Percentiles rank a stretch among this genome's conserved stretches.
Evolutionary conservation across 1,140 invertebrate genomes (phyloP).

Genomic region (Centruroides vittatus): DNA sequence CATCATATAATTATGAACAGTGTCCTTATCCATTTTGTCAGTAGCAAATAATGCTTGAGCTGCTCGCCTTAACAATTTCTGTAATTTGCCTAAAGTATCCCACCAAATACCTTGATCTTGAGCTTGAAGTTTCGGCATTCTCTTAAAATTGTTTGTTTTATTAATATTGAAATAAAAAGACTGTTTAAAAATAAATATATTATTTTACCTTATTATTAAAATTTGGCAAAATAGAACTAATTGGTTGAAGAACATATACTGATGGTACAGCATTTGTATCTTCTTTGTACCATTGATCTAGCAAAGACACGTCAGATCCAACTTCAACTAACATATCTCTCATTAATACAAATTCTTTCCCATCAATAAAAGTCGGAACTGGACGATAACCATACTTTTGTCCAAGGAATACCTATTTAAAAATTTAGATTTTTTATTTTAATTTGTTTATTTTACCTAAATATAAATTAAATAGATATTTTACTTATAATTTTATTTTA

Average conservation of each 20-base stretch:
- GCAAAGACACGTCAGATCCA: conserved; percentile 57
- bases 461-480: no score
- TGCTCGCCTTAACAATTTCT: conserved; percentile 83
- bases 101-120: conserved; percentile 94
- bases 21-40: conserved; percentile 78
- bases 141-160: not conserved
- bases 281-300: conserved; percentile 93
- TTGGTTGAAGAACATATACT: conserved; percentile 85
- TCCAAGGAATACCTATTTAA: conserved; percentile 69
- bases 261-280: conserved; percentile 85
- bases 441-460: no score
- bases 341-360: conserved; percentile 76
- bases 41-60: conserved; percentile 65
- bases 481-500: no score
- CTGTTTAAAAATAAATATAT: not conserved
- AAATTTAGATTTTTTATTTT: no score
- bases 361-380: conserved; percentile 86
- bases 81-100: conserved; percentile 92
- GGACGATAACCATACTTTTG: conserved; percentile 98
- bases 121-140: conserved; percentile 86
- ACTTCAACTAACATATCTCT: conserved; percentile 58
- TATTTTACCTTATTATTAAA: conserved; percentile 87
- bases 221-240: conserved; percentile 91
- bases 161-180: not conserved
- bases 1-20: conserved; percentile 99